Evolutionary conservation across 2,797 vertebrate species (phyloP), one percentile per base, ranked within the genome.

Genomic region (Coregonus sp.): DNA sequence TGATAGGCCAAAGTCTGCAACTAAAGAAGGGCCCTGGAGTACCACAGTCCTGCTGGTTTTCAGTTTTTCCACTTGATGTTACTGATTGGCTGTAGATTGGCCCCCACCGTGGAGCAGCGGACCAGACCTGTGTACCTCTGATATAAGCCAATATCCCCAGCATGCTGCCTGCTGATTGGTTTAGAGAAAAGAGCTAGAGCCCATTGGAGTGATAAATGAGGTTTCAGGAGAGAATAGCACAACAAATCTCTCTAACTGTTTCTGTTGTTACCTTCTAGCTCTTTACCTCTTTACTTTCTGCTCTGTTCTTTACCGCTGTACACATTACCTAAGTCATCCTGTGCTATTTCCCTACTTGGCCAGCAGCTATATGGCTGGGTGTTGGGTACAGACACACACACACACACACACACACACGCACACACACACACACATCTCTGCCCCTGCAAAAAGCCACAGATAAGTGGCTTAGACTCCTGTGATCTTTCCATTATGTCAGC

Each of bases 291-390:
- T 12, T 29, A 7, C 2, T 14, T 29, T 5, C 29, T 12, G 20
- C 63, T 68, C 66, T 40, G 11, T 14, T 47, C 20, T 78, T 67
- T 71, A 54, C 54, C 5, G 29, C 40, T 75, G 78, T 73, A 81
- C 86, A 69, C 71, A 80, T 77, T 70, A 73, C 61, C 85, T 84
- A 87, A 86, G 86, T 87, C 75, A 7, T 83, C 85, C 74, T 85
- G 76, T 77, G 70, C 69, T 75, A 66, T 40, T 77, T 83, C 65
- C 83, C 85, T 80, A 81, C 78, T 86, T 88, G 75, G 78, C 80
- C 59, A 20, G 47, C 18, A 31, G 61, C 56, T 78, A 72, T 25
- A 33, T 33, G 31, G 31, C 31, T 3, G 31, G n/a, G n/a, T 20
- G 5, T 50, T 11, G 12, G 69, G 18, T 12, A 50, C 51, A 47